These are phyloP conservation scores for Xestia sexstrigata DNA, from an alignment of 2,888 invertebrate species.

Conservation along the genomic window DNA sequence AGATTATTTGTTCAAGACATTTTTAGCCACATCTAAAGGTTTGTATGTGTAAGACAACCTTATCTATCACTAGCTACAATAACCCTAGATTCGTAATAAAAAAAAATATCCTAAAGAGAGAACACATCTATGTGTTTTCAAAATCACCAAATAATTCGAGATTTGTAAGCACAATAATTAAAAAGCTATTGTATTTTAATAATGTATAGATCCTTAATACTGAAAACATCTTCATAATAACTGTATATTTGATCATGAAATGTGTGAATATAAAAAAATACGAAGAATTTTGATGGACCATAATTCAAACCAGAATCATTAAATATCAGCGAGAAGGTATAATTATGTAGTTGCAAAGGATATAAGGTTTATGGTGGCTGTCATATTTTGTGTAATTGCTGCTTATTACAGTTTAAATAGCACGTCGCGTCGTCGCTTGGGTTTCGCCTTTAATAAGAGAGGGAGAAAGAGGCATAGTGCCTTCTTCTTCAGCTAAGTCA, in stretches of 20 bases:
- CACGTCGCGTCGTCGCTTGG: background rate
- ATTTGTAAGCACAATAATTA: background rate
- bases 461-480: background rate
- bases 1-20: background rate
- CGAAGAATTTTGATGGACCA: slow-evolving; percentile 3
- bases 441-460: background rate
- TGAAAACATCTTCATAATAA: background rate
- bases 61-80: background rate
- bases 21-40: background rate
- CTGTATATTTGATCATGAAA: background rate
- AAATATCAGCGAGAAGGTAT: slow-evolving; percentile 18
- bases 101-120: background rate
- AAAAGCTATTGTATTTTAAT: background rate
- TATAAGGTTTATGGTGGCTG: slow-evolving; percentile 18
- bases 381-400: slow-evolving; percentile 32
- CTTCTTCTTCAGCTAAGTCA: background rate
- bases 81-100: background rate
- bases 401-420: slow-evolving; percentile 32
- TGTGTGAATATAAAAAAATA: slow-evolving; percentile 6
- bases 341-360: slow-evolving; percentile 32
- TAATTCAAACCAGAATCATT: slow-evolving; percentile 45
- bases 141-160: background rate
- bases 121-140: background rate
- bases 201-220: background rate
- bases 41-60: background rate